Evolutionary conservation across 2,113 vertebrate genomes (phyloP), one percentile per base, ranked within the genome.

Genomic region (Cervus canadensis): DNA sequence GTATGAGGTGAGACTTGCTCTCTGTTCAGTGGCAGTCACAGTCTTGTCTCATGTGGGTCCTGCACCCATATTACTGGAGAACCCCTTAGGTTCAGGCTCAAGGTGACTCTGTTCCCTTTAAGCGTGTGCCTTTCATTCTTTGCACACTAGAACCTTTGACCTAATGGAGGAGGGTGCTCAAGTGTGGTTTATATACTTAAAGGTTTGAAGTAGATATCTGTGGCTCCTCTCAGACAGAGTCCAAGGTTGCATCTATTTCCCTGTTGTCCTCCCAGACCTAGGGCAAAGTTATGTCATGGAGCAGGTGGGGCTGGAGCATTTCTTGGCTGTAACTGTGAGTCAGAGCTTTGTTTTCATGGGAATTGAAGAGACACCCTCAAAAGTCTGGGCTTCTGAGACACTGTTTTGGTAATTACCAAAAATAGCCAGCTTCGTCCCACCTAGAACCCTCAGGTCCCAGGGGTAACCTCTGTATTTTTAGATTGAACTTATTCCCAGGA

Each of bases 391-490:
- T 50, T 33, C 78, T 81, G 45, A 48, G 45, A 4, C 16, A 33
- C 45, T 79, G 9, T 50, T 50, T 79, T 10, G 30, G 16, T 50
- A 81, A 21, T 81, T 17, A 81, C 17, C 28, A 50, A 81, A 33
- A 81, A 81, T 19, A 30, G 28, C 4, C 16, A 19, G 16, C 9
- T 21, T 30, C 10, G 0, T 30, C 5, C 28, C 5, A 33, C 16
- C 36, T 81, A 6, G 78, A 50, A 10, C 5, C 16, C 16, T 30
- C 45, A 81, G 16, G 36, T 6, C 45, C 28, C 28, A 50, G 45
- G 45, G 43, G 7, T 28, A 48, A 26, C 14, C 14, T 78, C 43
- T 48, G 43, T 45, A 30, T 78, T 81, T 50, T 28, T 81, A 50
- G 28, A 21, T 19, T 81, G 78, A 81, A 33, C 48, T 17, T 50